Base-by-base conservation (phyloP, 1,140 invertebrate genomes). In the Drosophila kurseongensis region DNA sequence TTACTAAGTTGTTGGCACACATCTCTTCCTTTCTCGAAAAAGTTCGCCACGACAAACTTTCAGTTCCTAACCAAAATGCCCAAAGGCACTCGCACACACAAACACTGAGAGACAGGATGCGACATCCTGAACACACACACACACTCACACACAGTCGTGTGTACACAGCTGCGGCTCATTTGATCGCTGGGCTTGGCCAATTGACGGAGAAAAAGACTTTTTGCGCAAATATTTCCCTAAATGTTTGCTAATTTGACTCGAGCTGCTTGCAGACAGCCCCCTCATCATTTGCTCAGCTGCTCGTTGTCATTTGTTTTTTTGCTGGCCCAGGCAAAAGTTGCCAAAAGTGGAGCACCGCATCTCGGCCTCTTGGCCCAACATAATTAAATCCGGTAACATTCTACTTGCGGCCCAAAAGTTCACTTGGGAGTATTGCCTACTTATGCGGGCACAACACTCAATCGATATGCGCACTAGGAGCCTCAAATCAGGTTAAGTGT, bases 181-280 rank as follows among this genome's bases (percentile, higher is more conserved):
- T 85, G 82, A 88, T 88, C 82, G 83, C 61, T 57, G 71, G 55
- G 58, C 62, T 82, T 88, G 78, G 78, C 63, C 82, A 85, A 86
- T 86, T 86, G 79, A 63, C 58, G 55, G 29, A 47, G 59, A 58
- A 23, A 58, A 9, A 52, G 75, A 78, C 68, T 88, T 78, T 88
- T 71, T 61, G 72, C 57, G 76, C 62, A 83, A 86, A 86, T 86
- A 86, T 86, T 88, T 86, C 75, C 75, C 86, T 83, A 88, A 86
- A 86, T 86, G 78, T 88, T 88, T 86, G 83, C 83, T 86, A 88
- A 86, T 86, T 86, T 88, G 63, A 81, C 82, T 85, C 57, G 48
- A 85, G 55, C 67, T 66, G 55, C 13, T 14, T 23, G 23, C 4
- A 23, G 23, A 4, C 23, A 23, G 23, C n/a, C n/a, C 8, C 13